Percentiles rank a stretch among this genome's conserved stretches.
These are phyloP conservation scores for Ellobius talpinus DNA, from an alignment of 2,113 vertebrate species.

Conservation along the genomic window DNA sequence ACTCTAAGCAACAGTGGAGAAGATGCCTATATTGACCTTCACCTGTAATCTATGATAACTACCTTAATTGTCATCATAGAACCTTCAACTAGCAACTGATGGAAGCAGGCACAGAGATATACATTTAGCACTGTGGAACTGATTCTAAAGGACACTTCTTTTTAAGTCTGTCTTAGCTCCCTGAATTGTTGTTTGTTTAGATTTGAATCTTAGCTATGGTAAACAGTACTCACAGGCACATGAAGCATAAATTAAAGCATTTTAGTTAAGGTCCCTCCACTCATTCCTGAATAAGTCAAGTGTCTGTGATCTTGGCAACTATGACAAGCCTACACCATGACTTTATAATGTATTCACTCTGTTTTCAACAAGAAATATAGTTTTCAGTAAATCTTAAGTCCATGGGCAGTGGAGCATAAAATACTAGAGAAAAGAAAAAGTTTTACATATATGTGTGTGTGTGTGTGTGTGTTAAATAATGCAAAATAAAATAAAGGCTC, in stretches of 20 bases:
- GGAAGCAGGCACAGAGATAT: too few relatives aligned
- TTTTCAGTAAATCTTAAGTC: conserved; percentile 3
- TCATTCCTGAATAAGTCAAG: not conserved
- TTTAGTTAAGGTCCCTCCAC: conserved; percentile 30
- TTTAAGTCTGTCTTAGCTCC: not conserved
- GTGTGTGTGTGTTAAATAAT: not conserved
- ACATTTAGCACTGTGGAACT: not conserved
- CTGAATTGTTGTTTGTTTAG: not conserved
- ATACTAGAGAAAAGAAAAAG: not conserved
- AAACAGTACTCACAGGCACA: not conserved
- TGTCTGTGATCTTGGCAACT: conserved; percentile 11
- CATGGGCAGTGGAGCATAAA: not conserved
- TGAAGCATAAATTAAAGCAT: not conserved
- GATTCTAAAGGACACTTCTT: not conserved
- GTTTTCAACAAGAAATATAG: not conserved
- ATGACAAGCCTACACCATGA: conserved; percentile 7
- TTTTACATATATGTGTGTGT: not conserved
- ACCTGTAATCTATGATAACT: too few relatives aligned
- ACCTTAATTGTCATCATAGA: too few relatives aligned
- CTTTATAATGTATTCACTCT: conserved; percentile 30
- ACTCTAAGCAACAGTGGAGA: too few relatives aligned
- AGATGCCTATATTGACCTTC: too few relatives aligned
- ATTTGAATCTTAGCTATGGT: not conserved
- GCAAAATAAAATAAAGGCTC: not conserved
- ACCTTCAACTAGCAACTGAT: too few relatives aligned